Base-by-base conservation (phyloP, 2,888 invertebrate species). In the Scaptomyza tumidula region DNA sequence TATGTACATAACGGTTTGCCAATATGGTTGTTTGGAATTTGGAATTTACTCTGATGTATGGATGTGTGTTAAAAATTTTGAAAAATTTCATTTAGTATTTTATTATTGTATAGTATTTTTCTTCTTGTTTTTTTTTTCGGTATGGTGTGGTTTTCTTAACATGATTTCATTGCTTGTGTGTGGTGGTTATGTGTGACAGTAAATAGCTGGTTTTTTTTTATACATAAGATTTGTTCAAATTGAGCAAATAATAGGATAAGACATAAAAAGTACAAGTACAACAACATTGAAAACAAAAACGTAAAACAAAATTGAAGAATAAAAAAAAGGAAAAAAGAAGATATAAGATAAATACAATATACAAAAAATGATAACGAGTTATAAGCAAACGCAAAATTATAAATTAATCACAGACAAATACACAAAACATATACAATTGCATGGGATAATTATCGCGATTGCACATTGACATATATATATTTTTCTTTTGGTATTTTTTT, bases 201-300 rank as follows among this genome's bases (percentile, higher is more conserved):
- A 63, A 24, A 55, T 9, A 33, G 33, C 2, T 29, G 1, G 10
- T 33, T 10, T 33, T 24, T 68, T 69, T 69, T 72, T 69, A 50
- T 75, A 70, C 73, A 75, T 48, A 19, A 56, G 37, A 44, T 72
- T 50, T 46, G 50, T 31, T 41, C 37, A 16, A 50, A 44, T 35
- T 37, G 33, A 55, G 29, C 29, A 13, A 52, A 53, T 53, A 31
- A 44, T 29, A 33, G 41, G 35, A 31, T 44, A 44, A 56, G 46
- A 68, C 65, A 41, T 58, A 53, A 35, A 53, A 35, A 27, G 24
- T 13, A 61, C 37, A 50, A 62, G 62, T 71, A 82, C 81, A 86
- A 81, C 81, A 84, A 84, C 81, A 82, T 65, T 62, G 78, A 84
- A 76, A 78, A 75, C 85, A 76, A 75, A 82, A 79, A 79, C 79